Conservation (phyloP, 1,140 invertebrate species). For the Yoshiicerus persimilis region DNA sequence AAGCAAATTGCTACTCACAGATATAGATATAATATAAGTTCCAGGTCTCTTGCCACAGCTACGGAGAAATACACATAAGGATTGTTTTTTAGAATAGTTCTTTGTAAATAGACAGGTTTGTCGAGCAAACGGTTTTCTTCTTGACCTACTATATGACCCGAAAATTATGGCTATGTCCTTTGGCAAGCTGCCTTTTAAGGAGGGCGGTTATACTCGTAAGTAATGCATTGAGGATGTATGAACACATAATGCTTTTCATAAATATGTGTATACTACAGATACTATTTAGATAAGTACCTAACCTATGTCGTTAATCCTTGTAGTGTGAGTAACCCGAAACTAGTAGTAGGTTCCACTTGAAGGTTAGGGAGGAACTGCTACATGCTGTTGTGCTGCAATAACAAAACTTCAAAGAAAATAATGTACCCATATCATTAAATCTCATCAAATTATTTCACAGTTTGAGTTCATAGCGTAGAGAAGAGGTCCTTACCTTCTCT, state of each 20-base stretch:
- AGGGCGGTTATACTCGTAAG: not conserved
- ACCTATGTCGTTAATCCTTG: not conserved
- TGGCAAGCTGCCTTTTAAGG: constrained; percentile 16
- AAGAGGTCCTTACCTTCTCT: not conserved
- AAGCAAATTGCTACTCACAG: too few species aligned
- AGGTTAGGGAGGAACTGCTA: not conserved
- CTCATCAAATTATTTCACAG: not conserved
- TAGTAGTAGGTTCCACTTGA: not conserved
- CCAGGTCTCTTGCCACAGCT: too few species aligned
- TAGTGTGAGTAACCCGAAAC: not conserved
- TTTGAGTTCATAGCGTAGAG: not conserved
- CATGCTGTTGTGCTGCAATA: not conserved
- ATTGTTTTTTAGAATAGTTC: not conserved
- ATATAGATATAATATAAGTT: too few species aligned
- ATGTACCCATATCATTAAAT: not conserved
- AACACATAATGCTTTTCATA: too few species aligned
- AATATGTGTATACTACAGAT: not conserved
- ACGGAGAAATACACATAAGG: not conserved
- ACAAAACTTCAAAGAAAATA: not conserved
- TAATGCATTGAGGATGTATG: not conserved
- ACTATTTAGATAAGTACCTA: not conserved
- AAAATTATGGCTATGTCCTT: not conserved
- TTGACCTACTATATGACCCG: constrained; percentile 25
- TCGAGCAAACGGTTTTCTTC: not conserved
- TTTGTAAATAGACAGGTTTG: constrained; percentile 4